phyloP scores from a whole-genome alignment of 2,888 invertebrate species.

The Myopa tessellatipennis region DNA sequence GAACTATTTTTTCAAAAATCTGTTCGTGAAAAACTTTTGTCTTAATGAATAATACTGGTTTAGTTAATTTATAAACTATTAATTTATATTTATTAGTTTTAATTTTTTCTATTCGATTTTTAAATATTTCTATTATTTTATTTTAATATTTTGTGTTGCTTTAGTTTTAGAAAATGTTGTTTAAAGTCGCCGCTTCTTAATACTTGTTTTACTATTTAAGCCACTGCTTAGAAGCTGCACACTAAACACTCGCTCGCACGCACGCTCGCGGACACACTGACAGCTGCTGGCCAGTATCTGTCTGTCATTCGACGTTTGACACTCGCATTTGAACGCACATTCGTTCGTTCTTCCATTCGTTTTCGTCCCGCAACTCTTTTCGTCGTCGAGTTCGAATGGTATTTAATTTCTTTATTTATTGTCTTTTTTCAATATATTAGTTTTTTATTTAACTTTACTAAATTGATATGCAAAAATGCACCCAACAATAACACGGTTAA shows the following conservation, averaged over 20 bases:
- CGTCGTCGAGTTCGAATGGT: background rate
- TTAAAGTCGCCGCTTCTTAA: too few species aligned
- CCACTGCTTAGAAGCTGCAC: background rate
- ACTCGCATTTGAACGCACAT: background rate
- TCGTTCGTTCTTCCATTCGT: conserved; percentile 5
- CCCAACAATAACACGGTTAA: background rate
- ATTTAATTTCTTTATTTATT: background rate
- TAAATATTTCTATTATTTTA: conserved; percentile 21
- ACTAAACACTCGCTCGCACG: conserved; percentile 5
- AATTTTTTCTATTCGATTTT: background rate
- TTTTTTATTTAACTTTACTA: background rate
- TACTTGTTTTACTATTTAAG: too few species aligned
- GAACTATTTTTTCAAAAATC: too few species aligned
- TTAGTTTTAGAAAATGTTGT: background rate
- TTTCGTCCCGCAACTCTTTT: conserved; percentile 17
- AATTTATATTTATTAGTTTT: background rate
- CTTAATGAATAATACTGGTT: too few species aligned
- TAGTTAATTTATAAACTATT: background rate
- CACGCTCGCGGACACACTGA: conserved; percentile 30
- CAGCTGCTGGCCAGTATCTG: conserved; percentile 15
- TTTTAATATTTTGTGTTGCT: conserved; percentile 9
- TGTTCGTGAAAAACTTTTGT: too few species aligned
- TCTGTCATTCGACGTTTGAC: conserved; percentile 31
- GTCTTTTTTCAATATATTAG: background rate
- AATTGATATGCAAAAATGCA: conserved; percentile 7